Base-by-base conservation (phyloP, 2,888 invertebrate species). In the Hemithea aestivaria region DNA sequence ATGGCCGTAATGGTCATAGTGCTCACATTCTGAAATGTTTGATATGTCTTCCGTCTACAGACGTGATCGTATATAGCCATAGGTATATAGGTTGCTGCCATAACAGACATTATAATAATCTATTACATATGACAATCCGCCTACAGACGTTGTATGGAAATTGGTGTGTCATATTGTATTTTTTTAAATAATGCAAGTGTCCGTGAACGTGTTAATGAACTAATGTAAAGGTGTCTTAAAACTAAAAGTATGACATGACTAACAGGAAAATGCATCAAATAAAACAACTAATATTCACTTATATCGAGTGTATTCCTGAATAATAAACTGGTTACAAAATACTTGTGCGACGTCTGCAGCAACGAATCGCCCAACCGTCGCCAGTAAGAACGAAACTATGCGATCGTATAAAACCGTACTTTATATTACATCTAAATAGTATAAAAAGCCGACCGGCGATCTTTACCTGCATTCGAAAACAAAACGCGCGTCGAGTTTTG, bases 271-370 rank as follows among this genome's bases (percentile, higher is more conserved):
- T 6, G 10, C 2, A 28, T 20, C 7, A 62, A 83, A 81, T 76
- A 62, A 85, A 81, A 83, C 80, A 57, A 77, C 58, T 62, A 55
- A 73, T 74, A 36, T 35, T 78, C 73, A 79, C 87, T 87, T 87
- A 87, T 79, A 85, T 77, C 80, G 78, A 85, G 84, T 87, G 82
- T 87, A 87, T 85, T 85, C 82, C 76, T 79, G 87, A 71, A 87
- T 87, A 84, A n/a, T n/a, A n/a, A 82, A 82, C 72, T 72, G 85
- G 83, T 84, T 87, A 87, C 81, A 87, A 87, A 84, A 85, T 84
- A 75, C 78, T 81, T 76, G 76, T 71, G 74, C 74, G 69, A 66
- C 71, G 76, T 68, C 65, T 66, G 64, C 66, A 35, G 43, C 57
- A 56, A 58, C 58, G 59, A 74, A 74, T 73, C 72, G 62, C 65